Evolutionary conservation across 2,888 invertebrate species (phyloP), one percentile per base, ranked within the genome.

Genomic region (Synanthedon formicaeformis): DNA sequence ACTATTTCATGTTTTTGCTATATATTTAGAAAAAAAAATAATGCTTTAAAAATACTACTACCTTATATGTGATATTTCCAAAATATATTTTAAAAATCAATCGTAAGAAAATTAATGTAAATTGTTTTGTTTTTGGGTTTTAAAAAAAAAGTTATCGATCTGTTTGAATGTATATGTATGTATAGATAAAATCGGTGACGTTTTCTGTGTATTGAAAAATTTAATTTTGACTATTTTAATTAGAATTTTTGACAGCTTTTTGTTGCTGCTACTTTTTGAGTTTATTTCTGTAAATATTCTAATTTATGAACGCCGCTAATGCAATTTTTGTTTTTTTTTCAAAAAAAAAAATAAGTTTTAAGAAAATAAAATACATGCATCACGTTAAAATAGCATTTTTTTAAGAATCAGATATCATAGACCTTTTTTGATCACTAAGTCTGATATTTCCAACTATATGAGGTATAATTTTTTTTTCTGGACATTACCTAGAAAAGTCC

Each of bases 31-130:
- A 23, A 4, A 23, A 64, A 60, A 59, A 56, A 60, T 61, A 61
- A 67, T 63, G 59, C 62, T 69, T 69, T 71, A 69, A 66, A 65
- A 63, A 57, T 56, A 18, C n/a, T 13, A 23, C 13, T 11, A 49
- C 16, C 16, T 18, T 57, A 55, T 60, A 67, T 75, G 78, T 78
- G 78, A 78, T 78, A 77, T 67, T 66, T 69, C 73, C 69, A 71
- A 75, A 76, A 67, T 67, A 63, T 64, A 63, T 65, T 13, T 45
- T 61, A 63, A 18, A 3, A 56, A 55, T 62, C 63, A 57, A 60
- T 66, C 64, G 23, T 67, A 34, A 34, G 63, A 68, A 67, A 57
- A 52, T 54, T 13, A 48, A 51, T 53, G 34, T 54, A 48, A 49
- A 41, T 51, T 48, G 53, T 56, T 53, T 54, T 66, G 62, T 62